Percentiles rank a stretch among this genome's conserved stretches.
These are phyloP conservation scores for Drosophila kikkawai DNA, from an alignment of 1,140 invertebrate species.

Conservation along the genomic window DNA sequence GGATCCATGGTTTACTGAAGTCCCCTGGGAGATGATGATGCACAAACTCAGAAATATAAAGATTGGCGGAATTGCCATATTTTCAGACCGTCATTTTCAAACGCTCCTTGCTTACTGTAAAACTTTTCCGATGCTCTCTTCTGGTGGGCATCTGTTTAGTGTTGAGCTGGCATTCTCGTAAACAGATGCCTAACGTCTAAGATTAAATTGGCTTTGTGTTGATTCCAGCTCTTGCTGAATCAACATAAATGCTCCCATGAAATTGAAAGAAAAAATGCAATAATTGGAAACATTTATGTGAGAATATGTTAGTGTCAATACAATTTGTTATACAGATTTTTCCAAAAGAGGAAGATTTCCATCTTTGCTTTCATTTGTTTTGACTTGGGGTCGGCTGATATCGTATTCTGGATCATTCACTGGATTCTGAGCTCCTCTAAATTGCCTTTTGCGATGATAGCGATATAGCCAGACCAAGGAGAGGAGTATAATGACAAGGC, in stretches of 20 bases:
- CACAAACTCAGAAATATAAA: background rate
- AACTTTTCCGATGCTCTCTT: background rate
- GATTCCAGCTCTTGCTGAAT: background rate
- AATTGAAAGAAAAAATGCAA: background rate
- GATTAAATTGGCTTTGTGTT: background rate
- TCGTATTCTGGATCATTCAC: background rate
- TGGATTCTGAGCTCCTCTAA: background rate
- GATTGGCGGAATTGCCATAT: background rate
- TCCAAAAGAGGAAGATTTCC: conserved; percentile 28
- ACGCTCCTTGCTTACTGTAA: background rate
- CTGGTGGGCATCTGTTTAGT: background rate
- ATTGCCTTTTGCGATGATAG: conserved; percentile 1
- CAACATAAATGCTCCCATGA: background rate
- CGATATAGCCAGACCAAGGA: conserved; percentile 16
- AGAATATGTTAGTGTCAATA: background rate
- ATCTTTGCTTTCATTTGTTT: background rate
- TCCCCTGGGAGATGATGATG: conserved; percentile 1
- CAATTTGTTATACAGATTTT: background rate
- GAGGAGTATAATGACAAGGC: background rate
- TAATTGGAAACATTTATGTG: background rate
- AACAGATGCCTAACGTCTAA: background rate
- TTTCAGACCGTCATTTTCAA: background rate
- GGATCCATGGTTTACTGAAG: background rate
- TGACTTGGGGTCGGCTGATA: no score
- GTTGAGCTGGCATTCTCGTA: conserved; percentile 2